These are phyloP conservation scores for Drosophila meridionalis DNA, from an alignment of 2,888 invertebrate species.

Conservation along the genomic window DNA sequence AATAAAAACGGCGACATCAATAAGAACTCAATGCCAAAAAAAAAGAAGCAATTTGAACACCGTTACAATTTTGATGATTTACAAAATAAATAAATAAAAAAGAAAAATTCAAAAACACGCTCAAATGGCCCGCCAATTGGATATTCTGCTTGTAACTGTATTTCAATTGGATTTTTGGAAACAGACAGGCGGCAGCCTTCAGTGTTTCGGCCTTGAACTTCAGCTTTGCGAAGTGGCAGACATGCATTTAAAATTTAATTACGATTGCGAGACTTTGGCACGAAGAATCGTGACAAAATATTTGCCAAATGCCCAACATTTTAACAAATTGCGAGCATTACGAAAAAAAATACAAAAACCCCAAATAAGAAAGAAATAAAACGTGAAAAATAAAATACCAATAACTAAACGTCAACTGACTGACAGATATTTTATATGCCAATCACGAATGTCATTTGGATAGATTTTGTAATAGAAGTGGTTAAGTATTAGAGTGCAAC, in stretches of 20 bases:
- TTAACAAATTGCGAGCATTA: constrained; percentile 13
- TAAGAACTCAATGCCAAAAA: constrained; percentile 40
- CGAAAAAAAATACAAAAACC: neutral
- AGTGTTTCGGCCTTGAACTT: constrained; percentile 53
- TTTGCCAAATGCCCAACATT: constrained; percentile 43
- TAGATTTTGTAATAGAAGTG: constrained; percentile 46
- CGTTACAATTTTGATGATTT: constrained; percentile 53
- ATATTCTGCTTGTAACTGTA: constrained; percentile 30
- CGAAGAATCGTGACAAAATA: constrained; percentile 70
- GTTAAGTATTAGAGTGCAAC: neutral
- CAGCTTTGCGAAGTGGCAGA: constrained; percentile 26
- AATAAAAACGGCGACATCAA: constrained; percentile 8
- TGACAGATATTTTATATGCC: constrained; percentile 34
- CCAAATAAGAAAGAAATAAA: neutral
- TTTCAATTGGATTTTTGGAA: constrained; percentile 24
- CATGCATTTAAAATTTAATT: constrained; percentile 50
- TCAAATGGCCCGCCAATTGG: constrained; percentile 49
- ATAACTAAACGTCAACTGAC: constrained; percentile 16
- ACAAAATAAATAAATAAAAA: constrained; percentile 8
- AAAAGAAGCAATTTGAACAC: constrained; percentile 43
- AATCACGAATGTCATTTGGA: constrained; percentile 32
- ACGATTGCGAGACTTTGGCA: constrained; percentile 39
- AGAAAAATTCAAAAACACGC: constrained; percentile 37
- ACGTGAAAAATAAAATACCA: neutral
- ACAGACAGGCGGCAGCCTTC: constrained; percentile 24